Conservation (phyloP, 2,113 vertebrate species). For the Esox niger region DNA sequence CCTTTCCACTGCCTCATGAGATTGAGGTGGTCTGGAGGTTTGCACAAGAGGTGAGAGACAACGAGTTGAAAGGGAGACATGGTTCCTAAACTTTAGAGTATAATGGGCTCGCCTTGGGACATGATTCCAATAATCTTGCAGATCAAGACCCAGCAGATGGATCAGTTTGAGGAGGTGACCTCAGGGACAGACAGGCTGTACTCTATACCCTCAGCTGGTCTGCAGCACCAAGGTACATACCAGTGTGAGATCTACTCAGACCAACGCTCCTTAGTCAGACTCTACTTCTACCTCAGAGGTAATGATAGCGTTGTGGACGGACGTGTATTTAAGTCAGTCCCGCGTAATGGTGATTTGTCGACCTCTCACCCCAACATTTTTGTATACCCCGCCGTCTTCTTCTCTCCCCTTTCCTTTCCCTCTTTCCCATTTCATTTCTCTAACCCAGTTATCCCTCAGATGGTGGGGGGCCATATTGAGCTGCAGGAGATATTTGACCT, state of each 20-base stretch:
- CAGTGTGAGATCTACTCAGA: constrained; percentile 72
- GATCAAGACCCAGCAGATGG: constrained; percentile 55
- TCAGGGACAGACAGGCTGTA: constrained; percentile 60
- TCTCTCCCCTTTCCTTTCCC: not conserved
- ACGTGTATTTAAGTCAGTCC: not conserved
- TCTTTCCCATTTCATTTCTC: constrained; percentile 12
- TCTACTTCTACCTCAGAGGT: constrained; percentile 66
- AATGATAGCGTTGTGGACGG: not conserved
- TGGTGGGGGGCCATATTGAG: constrained; percentile 48
- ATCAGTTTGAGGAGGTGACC: constrained; percentile 66
- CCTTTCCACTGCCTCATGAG: constrained; percentile 8
- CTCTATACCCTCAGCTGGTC: constrained; percentile 54
- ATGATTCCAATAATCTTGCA: too few relatives aligned
- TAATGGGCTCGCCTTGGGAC: too few relatives aligned
- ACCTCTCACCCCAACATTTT: not conserved
- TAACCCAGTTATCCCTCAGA: constrained; percentile 59
- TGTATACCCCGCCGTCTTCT: not conserved
- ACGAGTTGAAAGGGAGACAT: too few relatives aligned
- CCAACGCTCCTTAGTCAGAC: constrained; percentile 55
- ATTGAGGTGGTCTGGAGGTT: constrained; percentile 16
- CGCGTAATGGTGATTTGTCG: not conserved
- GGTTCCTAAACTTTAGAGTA: too few relatives aligned
- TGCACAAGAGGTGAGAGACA: constrained; percentile 9
- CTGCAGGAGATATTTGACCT: constrained; percentile 71
- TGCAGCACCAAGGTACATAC: constrained; percentile 70